These are phyloP conservation scores for Solenopsis fugax DNA, from an alignment of 1,140 invertebrate genomes.

Conservation along the genomic window DNA sequence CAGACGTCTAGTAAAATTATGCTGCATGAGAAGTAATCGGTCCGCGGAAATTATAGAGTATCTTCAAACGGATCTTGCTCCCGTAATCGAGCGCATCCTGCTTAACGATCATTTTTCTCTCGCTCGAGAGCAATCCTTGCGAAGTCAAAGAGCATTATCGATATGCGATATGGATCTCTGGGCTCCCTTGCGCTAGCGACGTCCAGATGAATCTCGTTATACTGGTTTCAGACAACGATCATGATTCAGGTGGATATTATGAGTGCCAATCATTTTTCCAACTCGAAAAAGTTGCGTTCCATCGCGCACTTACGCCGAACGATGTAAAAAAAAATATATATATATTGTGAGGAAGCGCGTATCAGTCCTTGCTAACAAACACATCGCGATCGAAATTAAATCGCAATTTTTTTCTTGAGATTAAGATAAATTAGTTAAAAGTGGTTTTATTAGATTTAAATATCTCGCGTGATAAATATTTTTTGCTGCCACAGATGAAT, in stretches of 20 bases:
- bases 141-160: constrained; percentile 37
- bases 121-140: neutral
- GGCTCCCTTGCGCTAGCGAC: neutral
- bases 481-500: neutral
- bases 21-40: neutral
- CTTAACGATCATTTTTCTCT: constrained; percentile 32
- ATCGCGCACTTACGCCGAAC: neutral
- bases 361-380: neutral
- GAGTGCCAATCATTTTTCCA: constrained; percentile 1
- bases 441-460: neutral
- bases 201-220: constrained; percentile 18
- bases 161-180: constrained; percentile 9
- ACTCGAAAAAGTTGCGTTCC: neutral
- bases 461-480: neutral
- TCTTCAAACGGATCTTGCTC: constrained; percentile 23
- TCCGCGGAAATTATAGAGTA: constrained; percentile 13
- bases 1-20: neutral
- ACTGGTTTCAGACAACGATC: constrained; percentile 33
- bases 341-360: neutral
- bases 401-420: neutral
- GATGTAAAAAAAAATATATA: neutral
- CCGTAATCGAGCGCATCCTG: constrained; percentile 20
- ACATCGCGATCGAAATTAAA: neutral
- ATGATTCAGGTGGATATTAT: neutral
- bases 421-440: neutral